A percentile compares a stretch with the other conserved stretches of the same genome.
Evolutionary conservation across 2,888 invertebrate species (phyloP).

Genomic region (Copidosoma aretas): DNA sequence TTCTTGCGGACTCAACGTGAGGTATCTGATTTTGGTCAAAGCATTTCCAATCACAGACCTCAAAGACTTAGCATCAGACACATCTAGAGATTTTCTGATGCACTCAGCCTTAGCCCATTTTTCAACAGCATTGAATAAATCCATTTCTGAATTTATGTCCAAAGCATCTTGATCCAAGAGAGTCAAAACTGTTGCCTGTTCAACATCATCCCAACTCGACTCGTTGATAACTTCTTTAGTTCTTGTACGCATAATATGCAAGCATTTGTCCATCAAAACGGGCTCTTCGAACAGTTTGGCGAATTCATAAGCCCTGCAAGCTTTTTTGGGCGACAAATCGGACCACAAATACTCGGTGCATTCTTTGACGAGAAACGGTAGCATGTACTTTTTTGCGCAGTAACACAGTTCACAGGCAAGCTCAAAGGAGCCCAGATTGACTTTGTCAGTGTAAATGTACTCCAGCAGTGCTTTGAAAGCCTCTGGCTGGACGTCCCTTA

Average conservation of each 20-base stretch:
- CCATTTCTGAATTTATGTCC: slow-evolving; percentile 77
- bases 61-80: slow-evolving; percentile 51
- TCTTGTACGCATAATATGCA: slow-evolving; percentile 80
- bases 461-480: slow-evolving; percentile 83
- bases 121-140: slow-evolving; percentile 77
- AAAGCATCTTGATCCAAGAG: slow-evolving; percentile 78
- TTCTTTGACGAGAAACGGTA: slow-evolving; percentile 81
- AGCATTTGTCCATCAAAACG: slow-evolving; percentile 79
- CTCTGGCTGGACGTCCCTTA: slow-evolving; percentile 84
- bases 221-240: slow-evolving; percentile 79
- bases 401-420: slow-evolving; percentile 88
- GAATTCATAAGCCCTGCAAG: slow-evolving; percentile 85
- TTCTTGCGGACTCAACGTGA: slow-evolving; percentile 80
- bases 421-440: slow-evolving; percentile 81
- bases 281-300: slow-evolving; percentile 85
- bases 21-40: slow-evolving; percentile 79
- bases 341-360: slow-evolving; percentile 87
- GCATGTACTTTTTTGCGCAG: slow-evolving; percentile 87
- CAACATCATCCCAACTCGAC: slow-evolving; percentile 79
- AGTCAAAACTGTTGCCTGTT: slow-evolving; percentile 75
- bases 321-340: slow-evolving; percentile 79
- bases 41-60: slow-evolving; percentile 66
- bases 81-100: slow-evolving; percentile 62
- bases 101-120: slow-evolving; percentile 71
- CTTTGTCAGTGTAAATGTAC: slow-evolving; percentile 82